Base-by-base conservation (phyloP, 2,113 vertebrate species). In the Argyrosomus japonicus region DNA sequence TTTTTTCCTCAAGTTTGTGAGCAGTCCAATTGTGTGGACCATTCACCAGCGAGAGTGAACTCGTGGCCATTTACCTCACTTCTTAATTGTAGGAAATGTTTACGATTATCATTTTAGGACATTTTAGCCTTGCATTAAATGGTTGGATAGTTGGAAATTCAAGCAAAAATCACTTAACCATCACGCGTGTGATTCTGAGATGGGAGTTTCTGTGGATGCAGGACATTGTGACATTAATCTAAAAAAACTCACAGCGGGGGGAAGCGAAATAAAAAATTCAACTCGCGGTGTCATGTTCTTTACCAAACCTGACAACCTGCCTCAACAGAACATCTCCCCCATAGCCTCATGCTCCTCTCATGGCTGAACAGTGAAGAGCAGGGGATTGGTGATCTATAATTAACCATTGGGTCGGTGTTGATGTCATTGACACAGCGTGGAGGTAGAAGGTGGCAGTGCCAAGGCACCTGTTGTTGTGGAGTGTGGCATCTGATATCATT, bases 391-490 rank as follows among this genome's bases (percentile, higher is more conserved):
- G 94, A 96, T 97, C 97, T 97, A 97, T 99, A 99, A 99, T 99
- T 99, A 99, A 97, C 97, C 96, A 94, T 94, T 71, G 96, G 96
- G 96, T 97, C 96, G 96, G 97, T 97, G 96, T 96, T 99, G 98
- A 98, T 99, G 98, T 99, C 98, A 98, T 97, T 97, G 95, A 97
- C 97, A 93, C 97, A 98, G 98, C 97, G 93, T 97, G 97, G 97
- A 96, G 96, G 96, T 97, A 96, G 96, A 98, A 95, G 91, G 94
- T 95, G 96, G 96, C 96, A 95, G 94, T 97, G 98, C 97, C 98
- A 99, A 98, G 97, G 97, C 98, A 99, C 98, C 98, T 99, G 98
- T 99, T 99, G 98, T 99, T 98, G 97, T 97, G 96, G 96, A 97
- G 97, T 91, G 94, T 96, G 97, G 96, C 98, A 99, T 98, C 97